A percentile compares a stretch with the other conserved stretches of the same genome.
phyloP scores from a whole-genome alignment of 1,140 invertebrate species.

The Brachionus paranguensis region DNA sequence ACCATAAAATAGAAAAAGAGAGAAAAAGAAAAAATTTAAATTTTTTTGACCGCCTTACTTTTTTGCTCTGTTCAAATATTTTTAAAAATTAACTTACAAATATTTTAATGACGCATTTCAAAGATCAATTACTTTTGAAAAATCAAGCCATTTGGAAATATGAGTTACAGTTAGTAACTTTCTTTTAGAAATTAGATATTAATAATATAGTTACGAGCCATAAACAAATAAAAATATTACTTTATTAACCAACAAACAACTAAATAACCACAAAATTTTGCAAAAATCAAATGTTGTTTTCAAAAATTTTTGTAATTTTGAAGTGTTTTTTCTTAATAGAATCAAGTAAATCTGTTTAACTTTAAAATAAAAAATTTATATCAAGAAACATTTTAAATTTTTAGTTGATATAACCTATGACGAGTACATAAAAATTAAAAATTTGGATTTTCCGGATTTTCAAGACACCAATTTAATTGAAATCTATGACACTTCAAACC shows the following conservation, averaged over 20 bases:
- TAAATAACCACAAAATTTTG: neutral
- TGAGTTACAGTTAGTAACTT: neutral
- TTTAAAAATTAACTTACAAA: neutral
- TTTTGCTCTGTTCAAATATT: no score
- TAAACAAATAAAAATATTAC: neutral
- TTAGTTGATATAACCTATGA: neutral
- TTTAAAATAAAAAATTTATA: no score
- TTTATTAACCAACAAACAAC: neutral
- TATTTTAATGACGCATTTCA: neutral
- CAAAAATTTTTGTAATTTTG: neutral
- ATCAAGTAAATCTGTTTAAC: neutral
- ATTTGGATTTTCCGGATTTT: neutral
- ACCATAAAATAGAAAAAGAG: no score
- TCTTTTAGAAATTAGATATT: neutral
- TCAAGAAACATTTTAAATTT: no score
- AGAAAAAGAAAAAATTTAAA: no score
- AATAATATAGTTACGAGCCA: neutral
- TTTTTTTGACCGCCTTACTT: no score
- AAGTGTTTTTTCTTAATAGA: neutral
- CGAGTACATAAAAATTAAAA: neutral
- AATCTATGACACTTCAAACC: neutral
- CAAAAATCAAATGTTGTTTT: neutral
- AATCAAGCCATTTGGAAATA: neutral
- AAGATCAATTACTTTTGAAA: neutral
- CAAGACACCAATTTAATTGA: neutral